phyloP scores from a whole-genome alignment of 2,888 invertebrate genomes.

The Caenorhabditis sp. region DNA sequence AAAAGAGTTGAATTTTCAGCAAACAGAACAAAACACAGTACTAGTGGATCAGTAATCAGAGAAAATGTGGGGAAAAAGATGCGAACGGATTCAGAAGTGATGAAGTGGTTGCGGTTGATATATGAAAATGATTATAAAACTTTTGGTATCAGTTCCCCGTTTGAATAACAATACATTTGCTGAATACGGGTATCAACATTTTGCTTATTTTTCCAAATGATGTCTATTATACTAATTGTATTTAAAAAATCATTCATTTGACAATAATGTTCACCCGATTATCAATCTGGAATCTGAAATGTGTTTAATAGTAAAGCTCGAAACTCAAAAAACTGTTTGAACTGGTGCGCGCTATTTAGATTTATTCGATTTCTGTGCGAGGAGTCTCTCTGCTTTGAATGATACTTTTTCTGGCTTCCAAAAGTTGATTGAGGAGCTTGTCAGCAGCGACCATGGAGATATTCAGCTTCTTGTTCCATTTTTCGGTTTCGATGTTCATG shows the following conservation, averaged over 20 bases:
- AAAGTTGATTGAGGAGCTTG: constrained; percentile 19
- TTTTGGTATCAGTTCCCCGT: constrained; percentile 44
- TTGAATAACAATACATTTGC: constrained; percentile 2
- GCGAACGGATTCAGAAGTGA: constrained; percentile 24
- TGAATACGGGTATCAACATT: too few species aligned
- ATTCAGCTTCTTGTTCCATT: constrained; percentile 20
- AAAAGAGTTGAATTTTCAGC: constrained; percentile 18
- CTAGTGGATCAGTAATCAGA: constrained; percentile 49
- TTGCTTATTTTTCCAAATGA: too few species aligned
- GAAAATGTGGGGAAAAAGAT: constrained; percentile 21
- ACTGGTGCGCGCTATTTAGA: not conserved
- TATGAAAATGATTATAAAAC: constrained; percentile 51
- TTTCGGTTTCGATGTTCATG: constrained; percentile 13
- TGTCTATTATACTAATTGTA: too few species aligned
- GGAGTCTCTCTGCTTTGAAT: constrained; percentile 1
- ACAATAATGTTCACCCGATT: too few species aligned
- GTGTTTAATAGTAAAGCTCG: too few species aligned
- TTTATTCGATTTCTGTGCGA: not conserved
- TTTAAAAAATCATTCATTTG: too few species aligned
- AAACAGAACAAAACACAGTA: constrained; percentile 53
- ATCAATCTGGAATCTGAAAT: too few species aligned
- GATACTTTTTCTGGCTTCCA: not conserved
- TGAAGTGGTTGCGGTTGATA: constrained; percentile 36
- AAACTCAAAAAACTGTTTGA: not conserved
- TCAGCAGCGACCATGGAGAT: constrained; percentile 9